Evolutionary conservation across 2,113 vertebrate species (phyloP).

Genomic region (Cheilinus undulatus): DNA sequence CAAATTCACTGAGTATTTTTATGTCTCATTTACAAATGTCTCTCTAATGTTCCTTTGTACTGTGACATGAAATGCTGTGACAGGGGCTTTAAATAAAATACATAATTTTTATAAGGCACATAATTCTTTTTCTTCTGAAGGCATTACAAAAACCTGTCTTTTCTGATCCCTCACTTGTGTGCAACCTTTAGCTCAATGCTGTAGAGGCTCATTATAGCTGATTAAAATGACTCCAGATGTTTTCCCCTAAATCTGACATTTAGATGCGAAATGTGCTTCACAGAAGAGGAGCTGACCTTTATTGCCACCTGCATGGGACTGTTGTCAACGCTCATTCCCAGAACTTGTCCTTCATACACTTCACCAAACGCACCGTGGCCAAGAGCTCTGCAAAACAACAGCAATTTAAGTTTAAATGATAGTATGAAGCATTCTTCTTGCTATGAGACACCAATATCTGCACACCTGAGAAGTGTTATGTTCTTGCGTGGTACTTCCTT

Average conservation of each 20-base stretch:
- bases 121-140: neutral
- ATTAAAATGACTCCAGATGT: conserved; percentile 16
- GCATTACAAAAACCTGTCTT: neutral
- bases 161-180: neutral
- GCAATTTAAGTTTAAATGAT: neutral
- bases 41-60: too few species aligned
- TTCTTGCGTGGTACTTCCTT: conserved; percentile 92
- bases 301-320: conserved; percentile 90
- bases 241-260: conserved; percentile 13
- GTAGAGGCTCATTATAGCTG: conserved; percentile 13
- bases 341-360: conserved; percentile 91
- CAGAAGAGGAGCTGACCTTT: conserved; percentile 86
- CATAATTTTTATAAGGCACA: neutral
- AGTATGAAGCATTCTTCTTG: neutral
- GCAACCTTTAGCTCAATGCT: conserved; percentile 44
- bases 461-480: conserved; percentile 91
- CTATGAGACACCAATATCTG: neutral
- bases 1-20: too few species aligned
- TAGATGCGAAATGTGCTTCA: conserved; percentile 5
- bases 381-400: conserved; percentile 84
- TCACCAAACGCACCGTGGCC: conserved; percentile 93
- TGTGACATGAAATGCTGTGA: too few species aligned
- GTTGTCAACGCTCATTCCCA: conserved; percentile 88
- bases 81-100: too few species aligned
- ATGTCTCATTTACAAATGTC: too few species aligned